phyloP scores from a whole-genome alignment of 2,888 invertebrate species.

The Clanis bilineata region DNA sequence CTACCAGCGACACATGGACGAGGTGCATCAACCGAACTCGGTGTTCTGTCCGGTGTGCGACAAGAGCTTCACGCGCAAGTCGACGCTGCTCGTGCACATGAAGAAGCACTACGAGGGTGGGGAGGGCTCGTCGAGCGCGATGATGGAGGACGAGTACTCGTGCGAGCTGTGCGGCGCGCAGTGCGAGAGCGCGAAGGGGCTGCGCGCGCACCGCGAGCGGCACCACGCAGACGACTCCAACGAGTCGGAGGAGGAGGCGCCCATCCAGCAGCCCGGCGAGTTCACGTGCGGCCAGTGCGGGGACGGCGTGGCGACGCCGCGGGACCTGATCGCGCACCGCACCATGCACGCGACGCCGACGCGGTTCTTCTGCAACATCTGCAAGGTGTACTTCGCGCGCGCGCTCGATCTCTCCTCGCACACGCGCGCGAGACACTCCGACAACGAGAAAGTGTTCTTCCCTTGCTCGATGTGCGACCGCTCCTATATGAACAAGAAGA shows the following conservation, averaged over 20 bases:
- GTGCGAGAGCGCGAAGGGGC: conserved; percentile 80
- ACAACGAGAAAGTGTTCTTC: conserved; percentile 79
- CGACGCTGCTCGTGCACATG: conserved; percentile 84
- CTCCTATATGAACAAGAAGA: conserved; percentile 79
- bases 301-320: conserved; percentile 78
- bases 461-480: conserved; percentile 83
- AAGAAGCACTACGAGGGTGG: conserved; percentile 81
- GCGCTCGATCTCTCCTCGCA: conserved; percentile 73
- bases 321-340: conserved; percentile 81
- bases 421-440: conserved; percentile 74
- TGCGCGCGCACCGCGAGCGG: conserved; percentile 82
- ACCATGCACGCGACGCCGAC: conserved; percentile 78
- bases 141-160: conserved; percentile 64
- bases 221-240: conserved; percentile 77
- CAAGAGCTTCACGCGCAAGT: conserved; percentile 84
- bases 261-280: conserved; percentile 65
- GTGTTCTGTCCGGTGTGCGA: conserved; percentile 84
- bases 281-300: conserved; percentile 80
- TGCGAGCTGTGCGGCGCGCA: conserved; percentile 84
- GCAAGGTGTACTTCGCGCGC: conserved; percentile 78
- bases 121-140: conserved; percentile 49
- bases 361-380: conserved; percentile 82
- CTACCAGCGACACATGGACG: conserved; percentile 83
- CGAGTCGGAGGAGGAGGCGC: conserved; percentile 65
- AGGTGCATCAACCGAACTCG: conserved; percentile 78